Base-by-base conservation (phyloP, 2,888 invertebrate genomes). In the Caenorhabditis sp. region DNA sequence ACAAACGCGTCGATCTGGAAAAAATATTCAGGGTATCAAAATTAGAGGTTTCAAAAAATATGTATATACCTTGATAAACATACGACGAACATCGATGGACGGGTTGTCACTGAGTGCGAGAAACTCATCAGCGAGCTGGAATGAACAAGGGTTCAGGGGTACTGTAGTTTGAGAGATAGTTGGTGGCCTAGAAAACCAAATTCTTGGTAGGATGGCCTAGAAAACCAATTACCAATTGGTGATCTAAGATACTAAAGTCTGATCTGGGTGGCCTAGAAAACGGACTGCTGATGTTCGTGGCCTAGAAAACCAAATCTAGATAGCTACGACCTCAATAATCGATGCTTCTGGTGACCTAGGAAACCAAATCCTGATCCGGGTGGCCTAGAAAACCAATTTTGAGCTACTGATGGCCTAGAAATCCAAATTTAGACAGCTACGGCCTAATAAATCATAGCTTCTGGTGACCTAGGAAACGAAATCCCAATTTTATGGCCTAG, bases 111-210 rank as follows among this genome's bases (percentile, higher is more conserved):
- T 59, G 2, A 76, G 61, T 12, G 60, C 61, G 52, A 66, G 60
- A 43, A 79, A 79, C 49, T 79, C 79, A 52, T 79, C 79, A 8
- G 74, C 56, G 10, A 79, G 31, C 74, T 77, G 70, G 57, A 77
- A 73, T 12, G 8, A 10, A 38, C 7, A 38, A 7, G 7, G 14
- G 14, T 10, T 10, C 7, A 14, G 38, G 38, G n/a, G n/a, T n/a
- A n/a, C n/a, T n/a, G n/a, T n/a, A n/a, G n/a, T n/a, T n/a, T n/a
- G n/a, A n/a, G n/a, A n/a, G n/a, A n/a, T n/a, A n/a, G n/a, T n/a
- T n/a, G n/a, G n/a, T n/a, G n/a, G n/a, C n/a, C n/a, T n/a, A n/a
- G n/a, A n/a, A n/a, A n/a, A n/a, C n/a, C n/a, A n/a, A n/a, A n/a
- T n/a, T n/a, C n/a, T n/a, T n/a, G n/a, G n/a, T n/a, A n/a, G n/a